Base-by-base conservation (phyloP, 2,113 vertebrate species). In the Murina feae region DNA sequence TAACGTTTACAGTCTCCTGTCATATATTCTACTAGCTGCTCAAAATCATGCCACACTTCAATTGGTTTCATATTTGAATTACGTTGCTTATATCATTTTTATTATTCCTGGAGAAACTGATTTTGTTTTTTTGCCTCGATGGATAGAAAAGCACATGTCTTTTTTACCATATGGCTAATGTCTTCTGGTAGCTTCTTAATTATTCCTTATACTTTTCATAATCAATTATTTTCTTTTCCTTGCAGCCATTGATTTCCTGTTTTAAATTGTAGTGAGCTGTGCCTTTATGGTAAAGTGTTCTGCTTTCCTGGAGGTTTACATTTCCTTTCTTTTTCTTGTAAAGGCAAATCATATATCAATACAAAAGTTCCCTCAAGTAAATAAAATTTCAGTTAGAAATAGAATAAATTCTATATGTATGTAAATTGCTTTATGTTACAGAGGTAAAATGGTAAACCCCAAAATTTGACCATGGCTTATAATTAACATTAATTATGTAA, bases 211-310 rank as follows among this genome's bases (percentile, higher is more conserved):
- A 14, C 25, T 79, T 85, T 90, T 84, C 65, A 44, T 32, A 72
- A 74, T 68, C 8, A 28, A 37, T 87, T 85, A 35, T 90, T 95
- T 97, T 90, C 21, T 82, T 93, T 93, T 58, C 12, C 60, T 89
- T 51, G 11, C 92, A 90, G 18, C 13, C 32, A 89, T 13, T 51
- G 23, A 83, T 35, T 93, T 94, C 13, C 18, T 86, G 18, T 86
- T 85, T 91, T 85, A 76, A 72, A 66, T 63, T 47, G 25, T 17
- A 89, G 28, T 75, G 68, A 68, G 39, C 14, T 35, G 5, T 90
- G 60, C 4, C 8, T 92, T 86, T 84, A 37, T 69, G 6, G 21
- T 39, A 58, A 12, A 63, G 0, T 78, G 9, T 72, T 88, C 17
- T 80, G 37, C 18, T 93, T 96, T 86, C 17, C 71, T 90, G 8